phyloP scores from a whole-genome alignment of 2,797 vertebrate genomes.

The Lagocephalus sceleratus region DNA sequence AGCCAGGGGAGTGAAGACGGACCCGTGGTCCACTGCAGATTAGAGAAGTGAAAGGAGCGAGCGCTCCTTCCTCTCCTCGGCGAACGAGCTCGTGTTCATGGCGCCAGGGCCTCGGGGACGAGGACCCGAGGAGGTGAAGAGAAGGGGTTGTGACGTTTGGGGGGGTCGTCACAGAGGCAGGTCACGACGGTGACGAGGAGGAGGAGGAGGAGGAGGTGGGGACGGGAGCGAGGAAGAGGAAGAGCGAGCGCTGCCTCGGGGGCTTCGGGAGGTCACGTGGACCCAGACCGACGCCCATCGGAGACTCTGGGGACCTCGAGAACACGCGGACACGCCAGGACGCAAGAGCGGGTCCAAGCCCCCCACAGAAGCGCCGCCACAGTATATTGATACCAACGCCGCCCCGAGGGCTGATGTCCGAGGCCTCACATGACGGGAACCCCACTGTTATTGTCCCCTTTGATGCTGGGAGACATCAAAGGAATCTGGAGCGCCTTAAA shows the following conservation, averaged over 20 bases:
- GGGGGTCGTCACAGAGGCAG: conserved; percentile 3
- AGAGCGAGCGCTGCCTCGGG: not conserved
- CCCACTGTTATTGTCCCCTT: too few species aligned
- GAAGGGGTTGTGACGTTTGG: conserved; percentile 31
- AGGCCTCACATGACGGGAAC: too few species aligned
- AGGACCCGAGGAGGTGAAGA: conserved; percentile 17
- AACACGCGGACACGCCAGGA: too few species aligned
- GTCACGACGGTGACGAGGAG: not conserved
- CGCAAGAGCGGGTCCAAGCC: too few species aligned
- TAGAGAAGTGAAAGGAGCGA: conserved; percentile 43
- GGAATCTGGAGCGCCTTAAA: too few species aligned
- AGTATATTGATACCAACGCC: too few species aligned
- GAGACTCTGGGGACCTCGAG: too few species aligned
- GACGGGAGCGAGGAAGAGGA: not conserved
- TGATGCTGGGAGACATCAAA: too few species aligned
- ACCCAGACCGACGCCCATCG: conserved; percentile 9
- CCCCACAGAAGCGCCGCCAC: too few species aligned
- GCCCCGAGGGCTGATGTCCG: too few species aligned
- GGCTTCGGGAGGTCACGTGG: not conserved
- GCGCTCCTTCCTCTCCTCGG: conserved; percentile 20
- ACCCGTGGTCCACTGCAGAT: too few species aligned
- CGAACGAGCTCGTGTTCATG: conserved; percentile 32
- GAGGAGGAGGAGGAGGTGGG: not conserved
- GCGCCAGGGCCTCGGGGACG: conserved; percentile 28
- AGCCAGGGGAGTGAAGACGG: too few species aligned